Conservation (phyloP, 2,113 vertebrate genomes). For the Ophiodon elongatus region DNA sequence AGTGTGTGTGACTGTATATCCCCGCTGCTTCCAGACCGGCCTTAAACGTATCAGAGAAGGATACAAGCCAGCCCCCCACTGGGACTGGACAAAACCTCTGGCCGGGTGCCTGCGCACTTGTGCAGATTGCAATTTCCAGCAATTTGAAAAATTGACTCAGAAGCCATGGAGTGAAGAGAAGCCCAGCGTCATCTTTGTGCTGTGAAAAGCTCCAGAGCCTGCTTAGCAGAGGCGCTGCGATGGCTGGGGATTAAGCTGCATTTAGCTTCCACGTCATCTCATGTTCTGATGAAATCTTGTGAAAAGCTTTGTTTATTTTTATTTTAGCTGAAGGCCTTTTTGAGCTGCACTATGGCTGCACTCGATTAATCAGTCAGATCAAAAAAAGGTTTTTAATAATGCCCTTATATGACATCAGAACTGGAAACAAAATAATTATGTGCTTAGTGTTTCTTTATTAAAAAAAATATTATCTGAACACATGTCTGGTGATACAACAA, state of each 20-base stretch:
- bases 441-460: not conserved
- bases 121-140: slow-evolving; percentile 43
- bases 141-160: slow-evolving; percentile 46
- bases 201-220: slow-evolving; percentile 36
- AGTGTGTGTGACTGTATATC: slow-evolving; percentile 56
- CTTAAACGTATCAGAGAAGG: slow-evolving; percentile 42
- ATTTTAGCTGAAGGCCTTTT: slow-evolving; percentile 8
- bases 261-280: slow-evolving; percentile 40
- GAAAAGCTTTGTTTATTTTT: slow-evolving; percentile 51
- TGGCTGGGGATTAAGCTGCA: slow-evolving; percentile 29
- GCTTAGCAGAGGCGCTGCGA: slow-evolving; percentile 14
- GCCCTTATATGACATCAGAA: not conserved
- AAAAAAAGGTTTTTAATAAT: slow-evolving; percentile 3
- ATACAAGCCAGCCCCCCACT: slow-evolving; percentile 30
- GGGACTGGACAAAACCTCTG: slow-evolving; percentile 44
- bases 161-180: not conserved
- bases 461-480: not conserved
- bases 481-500: not conserved
- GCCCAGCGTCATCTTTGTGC: slow-evolving; percentile 17
- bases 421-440: not conserved
- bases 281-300: slow-evolving; percentile 55
- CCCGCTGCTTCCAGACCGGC: slow-evolving; percentile 65
- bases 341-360: slow-evolving; percentile 12
- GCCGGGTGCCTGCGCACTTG: slow-evolving; percentile 3
- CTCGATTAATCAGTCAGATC: slow-evolving; percentile 22